Evolutionary conservation across 2,888 invertebrate genomes (phyloP), one percentile per base, ranked within the genome.

Genomic region (Megalurothrips usitatus): DNA sequence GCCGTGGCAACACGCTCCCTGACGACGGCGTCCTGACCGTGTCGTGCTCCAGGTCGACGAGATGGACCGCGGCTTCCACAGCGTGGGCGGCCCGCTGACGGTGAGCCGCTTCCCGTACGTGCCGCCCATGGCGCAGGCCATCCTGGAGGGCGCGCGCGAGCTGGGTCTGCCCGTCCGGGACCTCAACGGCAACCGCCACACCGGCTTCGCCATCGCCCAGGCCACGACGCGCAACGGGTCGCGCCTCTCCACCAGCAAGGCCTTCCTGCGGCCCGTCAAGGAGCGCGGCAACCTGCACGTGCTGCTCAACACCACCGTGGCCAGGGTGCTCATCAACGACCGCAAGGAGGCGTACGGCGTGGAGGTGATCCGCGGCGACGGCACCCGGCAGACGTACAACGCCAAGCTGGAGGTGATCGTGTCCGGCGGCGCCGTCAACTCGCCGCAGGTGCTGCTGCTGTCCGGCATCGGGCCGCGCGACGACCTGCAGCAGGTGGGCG

Each of bases 391-490:
- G 79, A 82, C 81, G 11, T 82, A 93, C 14, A 90, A 91, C 83
- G 92, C 92, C 9, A 91, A 90, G 80, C 93, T 93, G 85, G 93
- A 94, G 86, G 91, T 94, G 80, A 87, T 94, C 83, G 88, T 93
- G 26, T 89, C 89, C 82, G 90, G 89, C 85, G 90, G 87, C 0
- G 94, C 98, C 17, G 94, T 99, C 0, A 98, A 96, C 84, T 95
- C 97, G 0, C 98, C 98, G 0, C 98, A 99, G 86, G 89, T 99
- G 79, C 91, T 99, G 19, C 90, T 98, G 85, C 90, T 97, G 78
- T 97, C 97, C 84, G 98, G 98, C 14, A 90, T 98, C 17, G 96
- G 96, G 0, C 94, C 94, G 49, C 90, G 90, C 1, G 91, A 91
- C 0, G 94, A 96, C 23, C 88, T 96, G 26, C 84, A 90, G 17